Conservation (phyloP, 92 coral and sea anemone species). For the Epizoanthus stellaris region DNA sequence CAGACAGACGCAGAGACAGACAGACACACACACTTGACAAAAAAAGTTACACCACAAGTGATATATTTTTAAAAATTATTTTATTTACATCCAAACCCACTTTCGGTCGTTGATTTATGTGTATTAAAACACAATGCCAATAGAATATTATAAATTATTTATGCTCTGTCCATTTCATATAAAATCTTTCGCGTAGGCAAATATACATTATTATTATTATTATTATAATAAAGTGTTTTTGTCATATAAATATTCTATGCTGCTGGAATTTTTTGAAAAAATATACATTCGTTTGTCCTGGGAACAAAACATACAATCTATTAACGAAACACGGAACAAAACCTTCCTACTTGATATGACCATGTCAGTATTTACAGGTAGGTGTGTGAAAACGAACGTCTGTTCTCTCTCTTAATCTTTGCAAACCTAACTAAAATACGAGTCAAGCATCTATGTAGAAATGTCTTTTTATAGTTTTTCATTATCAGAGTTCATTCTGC, state of each 20-base stretch:
- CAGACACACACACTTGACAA: no score
- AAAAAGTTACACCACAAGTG: constrained; percentile 13
- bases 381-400: constrained; percentile 33
- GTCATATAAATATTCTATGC: constrained; percentile 81
- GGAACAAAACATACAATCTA: constrained; percentile 40
- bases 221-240: constrained; percentile 67
- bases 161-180: constrained; percentile 73
- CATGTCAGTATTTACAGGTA: constrained; percentile 35
- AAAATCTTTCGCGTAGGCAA: constrained; percentile 80
- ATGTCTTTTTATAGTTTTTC: constrained; percentile 3
- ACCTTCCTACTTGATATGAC: constrained; percentile 32
- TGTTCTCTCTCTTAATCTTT: constrained; percentile 4
- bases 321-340: constrained; percentile 12
- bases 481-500: constrained; percentile 22
- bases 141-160: constrained; percentile 82
- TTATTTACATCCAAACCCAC: constrained; percentile 70
- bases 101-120: constrained; percentile 61
- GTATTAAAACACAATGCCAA: constrained; percentile 68
- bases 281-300: constrained; percentile 67
- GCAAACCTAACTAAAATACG: constrained; percentile 32
- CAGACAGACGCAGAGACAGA: no score
- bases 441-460: constrained; percentile 12
- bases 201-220: constrained; percentile 77
- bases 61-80: constrained; percentile 41
- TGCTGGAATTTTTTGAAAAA: constrained; percentile 56